Base-by-base conservation (phyloP, 2,888 invertebrate species). In the Nephrotoma appendiculata region DNA sequence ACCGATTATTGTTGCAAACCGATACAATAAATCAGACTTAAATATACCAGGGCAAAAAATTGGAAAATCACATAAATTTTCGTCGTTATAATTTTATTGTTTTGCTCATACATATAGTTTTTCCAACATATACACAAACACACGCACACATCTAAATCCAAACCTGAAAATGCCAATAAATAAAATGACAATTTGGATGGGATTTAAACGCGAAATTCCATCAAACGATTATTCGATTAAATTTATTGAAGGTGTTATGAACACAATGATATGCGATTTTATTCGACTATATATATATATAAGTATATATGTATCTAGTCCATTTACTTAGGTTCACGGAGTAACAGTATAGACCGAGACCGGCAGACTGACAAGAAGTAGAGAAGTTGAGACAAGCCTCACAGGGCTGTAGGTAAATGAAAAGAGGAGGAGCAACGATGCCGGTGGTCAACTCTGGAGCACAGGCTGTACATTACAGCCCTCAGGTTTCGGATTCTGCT, bases 161-260 rank as follows among this genome's bases (percentile, higher is more conserved):
- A 71, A 71, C 71, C 11, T 71, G 71, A 31, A 71, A 71, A 71
- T 71, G 4, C 19, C 71, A 71, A 71, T 71, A 71, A 71, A 71
- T 71, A 71, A 71, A 84, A 84, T 43, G 84, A 84, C 42, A 84
- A 84, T 84, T 84, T 84, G 84, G 84, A 42, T 84, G 84, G 84
- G 84, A 84, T 84, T 84, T 84, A 84, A 31, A 84, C 84, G 84
- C 84, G 84, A 84, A 71, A 84, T 84, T 84, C 83, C 41, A 83
- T 83, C 83, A 83, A 83, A 83, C 12, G 83, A 1, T 83, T 83
- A 12, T 41, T 83, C 84, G 42, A 84, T 84, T 84, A 84, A 84
- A 84, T 84, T 84, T 84, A 84, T 84, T 84, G 84, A 84, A 84
- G 84, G 84, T 84, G 84, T 7, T 83, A 5, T 31, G 5, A 44